Evolutionary conservation across 2,888 invertebrate species (phyloP).

Genomic region (Rhogogaster chlorosoma): DNA sequence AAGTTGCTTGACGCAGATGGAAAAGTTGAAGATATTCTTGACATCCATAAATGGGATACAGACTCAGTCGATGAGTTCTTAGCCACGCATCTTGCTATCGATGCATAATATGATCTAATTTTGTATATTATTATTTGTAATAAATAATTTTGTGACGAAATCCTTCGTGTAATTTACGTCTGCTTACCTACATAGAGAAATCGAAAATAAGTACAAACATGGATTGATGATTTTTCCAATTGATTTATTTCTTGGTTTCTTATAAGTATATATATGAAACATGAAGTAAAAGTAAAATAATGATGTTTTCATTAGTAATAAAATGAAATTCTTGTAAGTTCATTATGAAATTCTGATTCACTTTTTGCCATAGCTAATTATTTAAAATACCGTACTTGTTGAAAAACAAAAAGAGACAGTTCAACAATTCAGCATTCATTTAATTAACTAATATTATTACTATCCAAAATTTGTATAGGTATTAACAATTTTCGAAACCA

Average conservation of each 20-base stretch:
- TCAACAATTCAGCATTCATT: neutral
- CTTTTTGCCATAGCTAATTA: neutral
- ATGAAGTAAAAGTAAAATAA: constrained; percentile 7
- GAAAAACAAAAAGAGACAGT: neutral
- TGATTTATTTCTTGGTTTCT: constrained; percentile 14
- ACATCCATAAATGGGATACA: constrained; percentile 99
- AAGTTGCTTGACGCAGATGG: constrained; percentile 92
- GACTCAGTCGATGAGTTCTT: constrained; percentile 98
- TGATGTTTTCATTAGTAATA: neutral
- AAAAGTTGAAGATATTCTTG: constrained; percentile 92
- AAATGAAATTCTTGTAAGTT: neutral
- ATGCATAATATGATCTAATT: constrained; percentile 40
- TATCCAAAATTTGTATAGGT: neutral
- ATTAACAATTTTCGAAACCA: neutral
- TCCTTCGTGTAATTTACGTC: neutral
- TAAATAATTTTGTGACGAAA: neutral
- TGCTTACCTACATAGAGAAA: neutral
- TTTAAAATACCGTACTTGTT: neutral
- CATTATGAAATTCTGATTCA: neutral
- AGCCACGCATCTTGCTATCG: constrained; percentile 86
- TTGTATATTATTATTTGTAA: neutral
- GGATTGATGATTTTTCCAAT: neutral
- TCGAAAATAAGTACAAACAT: neutral
- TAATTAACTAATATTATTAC: neutral
- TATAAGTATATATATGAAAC: neutral